Evolutionary conservation across 2,797 vertebrate genomes (phyloP).

Genomic region (Ciconia nigra): DNA sequence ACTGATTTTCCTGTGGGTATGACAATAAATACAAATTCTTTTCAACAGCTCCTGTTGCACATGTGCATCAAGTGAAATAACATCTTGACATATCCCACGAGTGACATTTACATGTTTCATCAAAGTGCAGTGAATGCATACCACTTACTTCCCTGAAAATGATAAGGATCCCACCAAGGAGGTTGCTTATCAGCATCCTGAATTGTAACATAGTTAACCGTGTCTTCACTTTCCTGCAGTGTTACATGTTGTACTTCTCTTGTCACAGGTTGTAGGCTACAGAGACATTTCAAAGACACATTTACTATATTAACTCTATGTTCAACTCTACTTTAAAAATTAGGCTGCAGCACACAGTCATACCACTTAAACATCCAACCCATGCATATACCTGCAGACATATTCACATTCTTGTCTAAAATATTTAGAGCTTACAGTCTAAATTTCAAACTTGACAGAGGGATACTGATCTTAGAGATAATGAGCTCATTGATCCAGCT

Average conservation of each 20-base stretch:
- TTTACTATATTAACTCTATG: background rate
- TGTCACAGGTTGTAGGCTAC: background rate
- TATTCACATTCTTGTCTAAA: background rate
- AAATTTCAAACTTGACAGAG: background rate
- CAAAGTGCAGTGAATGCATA: background rate
- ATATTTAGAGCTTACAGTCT: background rate
- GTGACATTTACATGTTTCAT: background rate
- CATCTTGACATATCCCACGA: background rate
- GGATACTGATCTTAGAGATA: background rate
- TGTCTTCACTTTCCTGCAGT: background rate
- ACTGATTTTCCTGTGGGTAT: background rate
- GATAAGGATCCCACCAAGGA: background rate
- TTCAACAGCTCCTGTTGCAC: background rate
- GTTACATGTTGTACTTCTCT: background rate
- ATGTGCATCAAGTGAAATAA: background rate
- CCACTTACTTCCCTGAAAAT: background rate
- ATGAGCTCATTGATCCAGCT: background rate
- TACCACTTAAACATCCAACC: background rate
- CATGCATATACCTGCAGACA: background rate
- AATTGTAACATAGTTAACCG: fast-evolving
- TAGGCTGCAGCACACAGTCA: background rate
- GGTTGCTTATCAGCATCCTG: background rate
- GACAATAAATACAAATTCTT: background rate
- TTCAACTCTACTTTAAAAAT: background rate
- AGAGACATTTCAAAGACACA: background rate